These are phyloP conservation scores for Clinocottus analis DNA, from an alignment of 2,113 vertebrate genomes.

Conservation along the genomic window DNA sequence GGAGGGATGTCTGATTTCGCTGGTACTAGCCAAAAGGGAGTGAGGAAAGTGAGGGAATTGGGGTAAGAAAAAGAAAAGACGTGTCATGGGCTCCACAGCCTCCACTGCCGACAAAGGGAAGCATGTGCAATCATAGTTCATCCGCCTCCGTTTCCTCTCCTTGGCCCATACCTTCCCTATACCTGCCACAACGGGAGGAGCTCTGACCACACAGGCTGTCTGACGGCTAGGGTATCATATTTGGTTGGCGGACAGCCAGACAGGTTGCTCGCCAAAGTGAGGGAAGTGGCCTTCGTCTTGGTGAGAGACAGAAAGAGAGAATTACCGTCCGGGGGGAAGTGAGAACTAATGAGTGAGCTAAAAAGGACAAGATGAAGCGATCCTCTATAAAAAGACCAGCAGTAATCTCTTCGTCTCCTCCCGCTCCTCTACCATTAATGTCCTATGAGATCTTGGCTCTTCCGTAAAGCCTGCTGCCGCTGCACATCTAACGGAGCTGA, in stretches of 20 bases:
- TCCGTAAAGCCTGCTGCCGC: conserved; percentile 58
- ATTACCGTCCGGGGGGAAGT: conserved; percentile 42
- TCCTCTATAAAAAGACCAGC: conserved; percentile 78
- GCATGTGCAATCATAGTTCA: conserved; percentile 62
- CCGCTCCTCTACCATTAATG: conserved; percentile 62
- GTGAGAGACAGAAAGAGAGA: conserved; percentile 57
- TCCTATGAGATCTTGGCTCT: conserved; percentile 72
- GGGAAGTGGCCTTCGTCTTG: conserved; percentile 41
- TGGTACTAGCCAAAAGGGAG: conserved; percentile 48
- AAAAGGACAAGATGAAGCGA: conserved; percentile 80
- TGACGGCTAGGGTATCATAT: conserved; percentile 40
- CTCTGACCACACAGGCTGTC: conserved; percentile 25
- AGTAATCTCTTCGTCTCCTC: conserved; percentile 71
- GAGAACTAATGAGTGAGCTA: conserved; percentile 77
- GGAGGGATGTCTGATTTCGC: conserved; percentile 68
- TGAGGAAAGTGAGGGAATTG: conserved; percentile 41
- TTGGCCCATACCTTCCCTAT: neutral
- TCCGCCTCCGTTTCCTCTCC: conserved; percentile 38
- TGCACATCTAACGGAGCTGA: conserved; percentile 68
- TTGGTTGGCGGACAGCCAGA: conserved; percentile 51
- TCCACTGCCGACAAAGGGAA: conserved; percentile 47
- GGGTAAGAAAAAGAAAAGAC: conserved; percentile 38
- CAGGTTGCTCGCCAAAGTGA: conserved; percentile 42
- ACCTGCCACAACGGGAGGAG: conserved; percentile 32
- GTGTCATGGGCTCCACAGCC: conserved; percentile 34